Evolutionary conservation across 2,113 vertebrate species (phyloP), one percentile per base, ranked within the genome.

Genomic region (Polyodon spathula): DNA sequence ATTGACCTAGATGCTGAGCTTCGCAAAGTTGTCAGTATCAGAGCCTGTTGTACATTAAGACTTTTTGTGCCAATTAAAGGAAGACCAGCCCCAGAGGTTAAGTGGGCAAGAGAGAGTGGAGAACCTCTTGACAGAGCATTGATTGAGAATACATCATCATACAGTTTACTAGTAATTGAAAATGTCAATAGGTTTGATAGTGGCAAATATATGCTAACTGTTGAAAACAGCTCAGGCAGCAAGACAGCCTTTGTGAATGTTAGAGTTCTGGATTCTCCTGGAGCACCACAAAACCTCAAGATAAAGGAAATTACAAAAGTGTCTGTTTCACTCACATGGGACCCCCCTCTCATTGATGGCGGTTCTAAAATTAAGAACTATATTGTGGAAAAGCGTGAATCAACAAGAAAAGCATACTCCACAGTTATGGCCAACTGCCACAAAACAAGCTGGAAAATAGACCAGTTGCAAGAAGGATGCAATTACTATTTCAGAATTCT

Each of bases 401-500:
- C 96, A 48, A 99, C 94, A 75, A 92, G 93, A 79, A 99, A 99
- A 78, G 95, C 96, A 40, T 99, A 98, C 74, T 89, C 96, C 63
- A 97, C 95, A 62, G 94, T 97, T 70, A 91, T 83, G 69, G 89
- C 95, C 2, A 93, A 85, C 63, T 99, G 96, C 68, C 90, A 97
- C 71, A 91, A 92, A 71, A 97, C 91, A 56, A 88, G 80, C 60
- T 99, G 90, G 77, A 97, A 89, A 73, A 74, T 98, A 39, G 86
- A 90, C 54, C 87, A 88, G 12, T 86, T 99, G 15, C 91, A 95
- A 53, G 96, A 99, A 85, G 94, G 95, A 52, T 97, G 93, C 66
- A 98, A 90, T 71, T 99, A 98, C 76, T 99, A 99, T 76, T 99
- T 99, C 75, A 88, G 96, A 84, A 93, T 99, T 66, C 81, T 98